Evolutionary conservation across 2,888 invertebrate species (phyloP), one percentile per base, ranked within the genome.

Genomic region (Oscheius sp.): DNA sequence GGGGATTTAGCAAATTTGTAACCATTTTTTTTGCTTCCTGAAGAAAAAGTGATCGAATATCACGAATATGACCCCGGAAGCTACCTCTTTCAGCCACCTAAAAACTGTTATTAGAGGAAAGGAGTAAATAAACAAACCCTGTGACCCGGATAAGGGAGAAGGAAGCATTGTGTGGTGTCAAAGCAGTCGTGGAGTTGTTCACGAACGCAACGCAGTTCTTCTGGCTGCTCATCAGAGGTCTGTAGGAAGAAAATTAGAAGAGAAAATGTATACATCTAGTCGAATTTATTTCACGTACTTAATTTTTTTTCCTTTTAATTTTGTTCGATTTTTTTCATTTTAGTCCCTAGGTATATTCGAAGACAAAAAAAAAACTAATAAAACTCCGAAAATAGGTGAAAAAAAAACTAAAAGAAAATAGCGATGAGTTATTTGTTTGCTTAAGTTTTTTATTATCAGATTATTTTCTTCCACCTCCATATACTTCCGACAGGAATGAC

Each of bases 121-220:
- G 17, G 20, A 17, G 45, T n/a, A 49, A 17, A 17, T 5, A 22
- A 28, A 12, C 17, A 4, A 9, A 56, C 56, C 44, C 59, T 77
- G 32, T 83, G 80, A 5, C 84, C 84, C 1, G 84, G 84, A 75
- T 84, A 82, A 2, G 84, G 84, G 6, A 84, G 65, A 6, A 84
- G 67, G 63, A 74, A 82, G 54, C 84, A 84, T 6, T 66, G 66
- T 41, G 83, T 74, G 14, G 80, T 67, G 17, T 82, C 78, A 66
- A 83, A 83, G 51, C 78, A 82, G n/a, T 78, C 73, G 20, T 59
- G 56, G 2, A 82, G 65, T 30, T 75, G 73, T 50, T 82, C 82
- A 1, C 80, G 67, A 14, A 79, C 78, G 14, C 47, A 61, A 26
- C 73, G 68, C 33, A 80, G 68, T 47, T 80, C 80, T 28, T 72